Conservation (phyloP, 2,888 invertebrate genomes). For the Coelopa pilipes region DNA sequence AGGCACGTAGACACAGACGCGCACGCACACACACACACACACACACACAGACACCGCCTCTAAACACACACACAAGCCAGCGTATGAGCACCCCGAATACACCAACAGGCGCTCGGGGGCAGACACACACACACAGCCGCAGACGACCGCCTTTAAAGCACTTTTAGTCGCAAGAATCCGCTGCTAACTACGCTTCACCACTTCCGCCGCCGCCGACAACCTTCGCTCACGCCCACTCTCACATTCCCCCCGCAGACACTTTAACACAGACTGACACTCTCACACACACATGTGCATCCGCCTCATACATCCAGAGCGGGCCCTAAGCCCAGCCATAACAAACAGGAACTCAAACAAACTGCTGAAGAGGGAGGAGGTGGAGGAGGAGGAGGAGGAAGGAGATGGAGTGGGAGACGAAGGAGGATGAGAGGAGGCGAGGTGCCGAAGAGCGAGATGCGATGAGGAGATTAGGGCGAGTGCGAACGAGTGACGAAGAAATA, state of each 20-base stretch:
- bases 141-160: too few relatives aligned
- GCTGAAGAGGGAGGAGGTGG: not conserved
- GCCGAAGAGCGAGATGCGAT: not conserved
- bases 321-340: not conserved
- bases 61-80: too few relatives aligned
- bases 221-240: too few relatives aligned
- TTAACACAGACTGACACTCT: not conserved
- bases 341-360: conserved; percentile 1
- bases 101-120: too few relatives aligned
- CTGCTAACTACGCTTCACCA: too few relatives aligned
- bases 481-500: not conserved
- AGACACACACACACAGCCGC: too few relatives aligned
- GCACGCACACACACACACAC: too few relatives aligned
- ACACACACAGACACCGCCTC: too few relatives aligned
- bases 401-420: not conserved
- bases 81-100: too few relatives aligned
- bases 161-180: too few relatives aligned
- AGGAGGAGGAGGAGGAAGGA: not conserved
- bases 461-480: not conserved
- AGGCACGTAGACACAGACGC: too few relatives aligned
- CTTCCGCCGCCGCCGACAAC: too few relatives aligned
- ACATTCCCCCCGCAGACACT: not conserved
- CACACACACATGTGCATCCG: not conserved
- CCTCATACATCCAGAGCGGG: not conserved
- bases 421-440: not conserved